These are phyloP conservation scores for Taxidea taxus DNA, from an alignment of 2,113 vertebrate genomes.

Conservation along the genomic window DNA sequence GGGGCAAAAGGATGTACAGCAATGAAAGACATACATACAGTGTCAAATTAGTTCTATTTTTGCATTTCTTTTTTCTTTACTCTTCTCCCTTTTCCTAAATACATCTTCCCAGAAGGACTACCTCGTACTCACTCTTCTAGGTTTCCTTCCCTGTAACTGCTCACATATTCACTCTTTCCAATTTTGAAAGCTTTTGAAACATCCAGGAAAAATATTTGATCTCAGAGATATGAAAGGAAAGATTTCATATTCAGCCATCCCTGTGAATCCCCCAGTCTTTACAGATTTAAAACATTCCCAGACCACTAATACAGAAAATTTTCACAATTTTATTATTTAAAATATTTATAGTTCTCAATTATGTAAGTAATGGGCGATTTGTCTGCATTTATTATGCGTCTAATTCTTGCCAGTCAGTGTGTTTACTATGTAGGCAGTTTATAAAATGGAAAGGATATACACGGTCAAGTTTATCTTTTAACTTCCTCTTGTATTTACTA, in stretches of 20 bases:
- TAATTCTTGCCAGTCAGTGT: constrained; percentile 10
- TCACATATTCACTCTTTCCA: constrained; percentile 1
- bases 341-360: constrained; percentile 77
- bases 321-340: constrained; percentile 68
- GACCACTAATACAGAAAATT: background rate
- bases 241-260: constrained; percentile 44
- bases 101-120: background rate
- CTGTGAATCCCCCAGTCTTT: constrained; percentile 56
- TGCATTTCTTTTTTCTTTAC: background rate
- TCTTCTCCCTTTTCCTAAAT: background rate
- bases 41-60: background rate
- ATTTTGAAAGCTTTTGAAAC: constrained; percentile 31
- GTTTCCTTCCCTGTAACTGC: background rate
- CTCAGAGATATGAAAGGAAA: constrained; percentile 49
- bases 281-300: constrained; percentile 67
- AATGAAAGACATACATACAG: background rate
- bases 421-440: constrained; percentile 45
- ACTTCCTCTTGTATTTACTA: constrained; percentile 15
- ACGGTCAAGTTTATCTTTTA: constrained; percentile 5
- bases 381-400: constrained; percentile 66
- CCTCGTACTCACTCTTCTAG: background rate
- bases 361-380: constrained; percentile 72
- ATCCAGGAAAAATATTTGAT: constrained; percentile 23
- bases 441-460: constrained; percentile 65
- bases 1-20: background rate